Conservation (phyloP, 2,113 vertebrate species). For the Solea senegalensis region DNA sequence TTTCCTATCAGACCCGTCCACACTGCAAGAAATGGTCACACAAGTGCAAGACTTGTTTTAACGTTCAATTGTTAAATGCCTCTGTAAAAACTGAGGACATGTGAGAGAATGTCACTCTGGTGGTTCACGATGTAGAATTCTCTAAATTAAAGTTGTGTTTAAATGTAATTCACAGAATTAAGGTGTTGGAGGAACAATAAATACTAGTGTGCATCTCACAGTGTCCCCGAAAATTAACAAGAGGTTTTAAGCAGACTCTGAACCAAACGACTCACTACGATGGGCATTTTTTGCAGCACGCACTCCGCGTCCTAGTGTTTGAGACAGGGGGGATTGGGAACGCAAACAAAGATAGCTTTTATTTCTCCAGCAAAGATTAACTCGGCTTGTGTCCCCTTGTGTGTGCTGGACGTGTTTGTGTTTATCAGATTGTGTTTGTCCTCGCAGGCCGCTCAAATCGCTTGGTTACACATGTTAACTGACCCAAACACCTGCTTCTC, state of each 20-base stretch:
- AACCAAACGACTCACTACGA: too few species aligned
- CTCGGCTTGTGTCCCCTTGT: slow-evolving; percentile 53
- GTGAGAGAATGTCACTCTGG: not conserved
- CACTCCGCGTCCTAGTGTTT: slow-evolving; percentile 53
- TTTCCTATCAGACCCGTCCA: slow-evolving; percentile 81
- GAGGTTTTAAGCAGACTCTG: not conserved
- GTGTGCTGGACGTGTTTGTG: slow-evolving; percentile 62
- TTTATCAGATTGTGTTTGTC: slow-evolving; percentile 70
- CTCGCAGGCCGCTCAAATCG: slow-evolving; percentile 49
- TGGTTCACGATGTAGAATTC: not conserved
- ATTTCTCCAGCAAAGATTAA: slow-evolving; percentile 72
- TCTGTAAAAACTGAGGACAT: not conserved
- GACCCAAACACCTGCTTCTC: slow-evolving; percentile 72
- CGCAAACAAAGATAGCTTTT: slow-evolving; percentile 68
- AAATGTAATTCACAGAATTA: too few species aligned
- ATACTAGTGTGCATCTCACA: too few species aligned
- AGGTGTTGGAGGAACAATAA: too few species aligned
- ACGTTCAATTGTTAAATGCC: not conserved
- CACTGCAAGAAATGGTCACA: slow-evolving; percentile 53
- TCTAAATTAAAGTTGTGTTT: not conserved
- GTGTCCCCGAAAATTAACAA: too few species aligned
- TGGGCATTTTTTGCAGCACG: slow-evolving; percentile 50
- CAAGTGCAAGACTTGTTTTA: not conserved
- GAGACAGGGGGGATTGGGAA: slow-evolving; percentile 25
- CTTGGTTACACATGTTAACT: slow-evolving; percentile 68